Conservation (phyloP, 2,113 vertebrate genomes). For the Callocephalon fimbriatum region DNA sequence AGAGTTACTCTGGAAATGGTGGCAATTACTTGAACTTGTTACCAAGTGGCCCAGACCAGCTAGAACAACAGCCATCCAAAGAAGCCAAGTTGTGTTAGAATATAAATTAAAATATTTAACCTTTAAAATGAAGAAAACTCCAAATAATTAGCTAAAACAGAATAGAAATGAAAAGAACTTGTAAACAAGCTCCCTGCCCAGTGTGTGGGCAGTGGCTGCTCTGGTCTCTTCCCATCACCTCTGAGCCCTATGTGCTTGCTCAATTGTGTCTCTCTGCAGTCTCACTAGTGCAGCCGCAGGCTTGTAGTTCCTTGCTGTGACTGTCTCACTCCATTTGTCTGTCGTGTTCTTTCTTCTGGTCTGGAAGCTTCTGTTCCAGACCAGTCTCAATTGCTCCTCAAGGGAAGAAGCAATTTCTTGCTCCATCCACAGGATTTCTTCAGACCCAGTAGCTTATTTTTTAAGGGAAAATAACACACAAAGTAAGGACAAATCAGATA, state of each 20-base stretch:
- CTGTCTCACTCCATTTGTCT: slow-evolving; percentile 3
- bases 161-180: background rate
- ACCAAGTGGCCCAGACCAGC: background rate
- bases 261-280: background rate
- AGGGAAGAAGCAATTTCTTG: slow-evolving; percentile 51
- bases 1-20: background rate
- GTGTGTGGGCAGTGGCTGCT: background rate
- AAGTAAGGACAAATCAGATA: slow-evolving; percentile 7
- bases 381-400: slow-evolving; percentile 25
- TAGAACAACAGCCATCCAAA: background rate
- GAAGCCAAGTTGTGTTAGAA: background rate
- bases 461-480: background rate
- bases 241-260: slow-evolving; percentile 4
- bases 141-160: background rate
- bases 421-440: slow-evolving; percentile 31
- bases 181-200: background rate
- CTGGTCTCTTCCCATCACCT: background rate
- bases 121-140: background rate
- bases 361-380: slow-evolving; percentile 16
- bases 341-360: slow-evolving; percentile 35
- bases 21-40: background rate
- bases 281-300: background rate
- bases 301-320: background rate
- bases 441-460: background rate
- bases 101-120: background rate